Conservation (phyloP, 2,113 vertebrate genomes). For the Chloroceryle aenea region DNA sequence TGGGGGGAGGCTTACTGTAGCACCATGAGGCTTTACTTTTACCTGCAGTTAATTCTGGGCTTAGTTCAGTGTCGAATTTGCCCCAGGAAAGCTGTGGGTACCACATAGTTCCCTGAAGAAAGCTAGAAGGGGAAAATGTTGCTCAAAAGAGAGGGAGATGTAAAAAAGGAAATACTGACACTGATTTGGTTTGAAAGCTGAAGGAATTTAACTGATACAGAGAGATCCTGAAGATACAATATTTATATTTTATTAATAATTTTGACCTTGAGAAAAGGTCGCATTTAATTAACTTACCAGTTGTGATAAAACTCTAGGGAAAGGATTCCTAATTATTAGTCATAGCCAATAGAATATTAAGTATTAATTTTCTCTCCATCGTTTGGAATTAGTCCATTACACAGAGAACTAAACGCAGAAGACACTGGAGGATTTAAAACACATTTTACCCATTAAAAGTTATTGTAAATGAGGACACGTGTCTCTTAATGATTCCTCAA, state of each 20-base stretch:
- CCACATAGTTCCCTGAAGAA: background rate
- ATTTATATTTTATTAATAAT: conserved; percentile 32
- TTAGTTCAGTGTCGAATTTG: background rate
- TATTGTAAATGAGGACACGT: conserved; percentile 67
- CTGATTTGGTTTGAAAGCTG: background rate
- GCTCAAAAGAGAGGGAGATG: background rate
- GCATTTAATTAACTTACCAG: conserved; percentile 52
- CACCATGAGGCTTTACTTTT: background rate
- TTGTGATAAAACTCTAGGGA: conserved; percentile 3
- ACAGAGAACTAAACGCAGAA: conserved; percentile 66
- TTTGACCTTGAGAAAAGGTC: conserved; percentile 37
- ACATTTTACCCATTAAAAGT: conserved; percentile 74
- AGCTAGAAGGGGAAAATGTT: background rate
- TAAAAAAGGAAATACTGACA: background rate
- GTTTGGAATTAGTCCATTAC: conserved; percentile 63
- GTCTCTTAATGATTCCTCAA: conserved; percentile 69
- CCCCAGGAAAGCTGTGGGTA: background rate
- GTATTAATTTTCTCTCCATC: conserved; percentile 12
- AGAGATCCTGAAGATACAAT: conserved; percentile 23
- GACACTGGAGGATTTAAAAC: conserved; percentile 67
- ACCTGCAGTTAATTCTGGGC: background rate
- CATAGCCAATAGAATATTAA: conserved; percentile 44
- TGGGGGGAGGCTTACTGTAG: background rate
- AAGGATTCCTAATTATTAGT: conserved; percentile 45
- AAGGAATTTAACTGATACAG: conserved; percentile 14